Evolutionary conservation across 2,113 vertebrate genomes (phyloP), one percentile per base, ranked within the genome.

Genomic region (Indri indri): DNA sequence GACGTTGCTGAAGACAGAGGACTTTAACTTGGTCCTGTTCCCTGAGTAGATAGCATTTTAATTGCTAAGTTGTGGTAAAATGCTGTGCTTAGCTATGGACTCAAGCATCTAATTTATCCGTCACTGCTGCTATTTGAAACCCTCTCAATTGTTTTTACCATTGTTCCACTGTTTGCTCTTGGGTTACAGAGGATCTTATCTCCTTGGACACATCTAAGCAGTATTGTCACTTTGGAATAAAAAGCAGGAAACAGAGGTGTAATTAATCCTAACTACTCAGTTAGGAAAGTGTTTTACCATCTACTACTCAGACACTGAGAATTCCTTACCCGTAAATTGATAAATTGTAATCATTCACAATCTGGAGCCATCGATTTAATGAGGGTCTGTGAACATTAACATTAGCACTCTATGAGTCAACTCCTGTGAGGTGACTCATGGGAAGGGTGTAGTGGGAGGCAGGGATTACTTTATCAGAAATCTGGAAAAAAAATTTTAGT

Each of bases 11-110:
- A 88, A 81, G 66, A 66, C 85, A 96, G 90, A 79, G 54, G 22
- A 32, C 66, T 83, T 94, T 82, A 85, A 77, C 73, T 66, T 90
- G 54, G 66, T 90, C 80, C 77, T 66, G 6, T 87, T 95, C 71
- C 37, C 40, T 92, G 61, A 57, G 40, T 94, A 40, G 90, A 90
- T 65, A 34, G 66, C 52, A 18, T 93, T 97, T 95, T 96, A 97
- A 96, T 95, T 96, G 89, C 96, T 54, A 61, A 93, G 79, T 98
- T 90, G 79, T 91, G 83, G 81, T 84, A 80, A 92, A 88, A 81
- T 97, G 40, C 91, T 95, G 18, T 88, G 94, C 84, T 95, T 97
- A 97, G 94, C 96, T 93, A 91, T 4, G 92, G 71, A 61, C 85
- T 87, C 6, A 16, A 16, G 74, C 85, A 50, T 93, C 93, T 98